Evolutionary conservation across 2,888 invertebrate genomes (phyloP).

Genomic region (Diadromus collaris): DNA sequence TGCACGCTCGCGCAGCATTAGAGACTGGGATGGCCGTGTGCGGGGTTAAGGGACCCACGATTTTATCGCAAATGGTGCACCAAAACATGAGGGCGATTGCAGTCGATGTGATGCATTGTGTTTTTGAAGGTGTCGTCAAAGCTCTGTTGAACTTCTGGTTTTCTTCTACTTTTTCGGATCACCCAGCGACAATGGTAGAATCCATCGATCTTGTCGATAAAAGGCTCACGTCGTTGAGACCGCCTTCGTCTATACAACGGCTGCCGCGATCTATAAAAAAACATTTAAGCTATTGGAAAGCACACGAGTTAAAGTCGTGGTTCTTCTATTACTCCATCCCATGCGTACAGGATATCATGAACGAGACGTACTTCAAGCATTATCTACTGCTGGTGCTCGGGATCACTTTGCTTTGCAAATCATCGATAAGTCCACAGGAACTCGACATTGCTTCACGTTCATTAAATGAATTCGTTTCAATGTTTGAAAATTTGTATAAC

Average conservation of each 20-base stretch:
- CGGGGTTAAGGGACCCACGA: slow-evolving; percentile 58
- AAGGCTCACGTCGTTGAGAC: not conserved
- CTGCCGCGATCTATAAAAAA: slow-evolving; percentile 20
- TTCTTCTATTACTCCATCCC: no score
- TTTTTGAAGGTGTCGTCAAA: slow-evolving; percentile 31
- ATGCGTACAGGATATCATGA: slow-evolving; percentile 5
- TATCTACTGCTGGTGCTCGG: slow-evolving; percentile 25
- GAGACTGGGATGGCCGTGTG: not conserved
- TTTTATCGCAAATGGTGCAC: not conserved
- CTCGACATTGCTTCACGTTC: not conserved
- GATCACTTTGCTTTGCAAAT: not conserved
- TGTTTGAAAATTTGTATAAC: not conserved
- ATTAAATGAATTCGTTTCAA: not conserved
- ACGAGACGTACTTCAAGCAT: slow-evolving; percentile 32
- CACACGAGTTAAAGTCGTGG: slow-evolving; percentile 27
- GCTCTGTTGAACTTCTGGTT: slow-evolving; percentile 24
- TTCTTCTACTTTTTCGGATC: not conserved
- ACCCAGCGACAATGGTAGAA: slow-evolving; percentile 12
- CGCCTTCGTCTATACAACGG: slow-evolving; percentile 21
- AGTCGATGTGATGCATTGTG: slow-evolving; percentile 35
- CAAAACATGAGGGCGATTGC: no score
- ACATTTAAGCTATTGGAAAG: slow-evolving; percentile 23
- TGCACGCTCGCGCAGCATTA: not conserved
- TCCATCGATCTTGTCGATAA: slow-evolving; percentile 19
- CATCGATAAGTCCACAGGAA: not conserved